A percentile compares a stretch with the other conserved stretches of the same genome.
These are phyloP conservation scores for Pipra filicauda DNA, from an alignment of 2,113 vertebrate genomes.

Conservation along the genomic window DNA sequence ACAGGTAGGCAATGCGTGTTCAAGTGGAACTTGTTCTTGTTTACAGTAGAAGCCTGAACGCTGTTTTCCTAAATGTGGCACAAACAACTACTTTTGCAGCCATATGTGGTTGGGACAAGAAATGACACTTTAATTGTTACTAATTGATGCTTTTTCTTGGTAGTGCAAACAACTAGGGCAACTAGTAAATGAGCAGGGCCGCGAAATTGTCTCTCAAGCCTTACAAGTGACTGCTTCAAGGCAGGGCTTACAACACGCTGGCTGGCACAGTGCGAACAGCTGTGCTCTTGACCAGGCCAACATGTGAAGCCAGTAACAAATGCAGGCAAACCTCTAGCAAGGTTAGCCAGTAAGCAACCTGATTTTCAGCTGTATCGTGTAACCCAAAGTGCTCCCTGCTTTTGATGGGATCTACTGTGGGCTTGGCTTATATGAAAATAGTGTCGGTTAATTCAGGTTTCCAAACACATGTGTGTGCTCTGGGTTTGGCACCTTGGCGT, in stretches of 20 bases:
- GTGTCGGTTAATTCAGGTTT: not conserved
- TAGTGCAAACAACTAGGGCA: slow-evolving; percentile 43
- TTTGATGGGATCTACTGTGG: not conserved
- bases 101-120: not conserved
- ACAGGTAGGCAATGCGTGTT: not conserved
- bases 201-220: slow-evolving; percentile 13
- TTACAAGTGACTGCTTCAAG: slow-evolving; percentile 28
- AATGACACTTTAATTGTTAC: slow-evolving; percentile 47
- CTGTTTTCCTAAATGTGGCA: slow-evolving; percentile 14
- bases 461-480: not conserved
- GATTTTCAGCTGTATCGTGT: not conserved
- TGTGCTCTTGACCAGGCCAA: not conserved
- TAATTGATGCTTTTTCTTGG: slow-evolving; percentile 62
- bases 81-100: slow-evolving; percentile 37
- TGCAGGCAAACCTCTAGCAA: not conserved
- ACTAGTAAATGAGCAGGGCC: slow-evolving; percentile 10
- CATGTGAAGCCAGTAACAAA: not conserved
- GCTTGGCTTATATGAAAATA: not conserved
- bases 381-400: not conserved
- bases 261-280: not conserved
- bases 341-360: not conserved
- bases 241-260: not conserved
- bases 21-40: slow-evolving; percentile 37
- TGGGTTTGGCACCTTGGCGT: not conserved
- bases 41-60: slow-evolving; percentile 4